phyloP scores from a whole-genome alignment of 2,888 invertebrate species.

The Caenorhabditis panamensis region DNA sequence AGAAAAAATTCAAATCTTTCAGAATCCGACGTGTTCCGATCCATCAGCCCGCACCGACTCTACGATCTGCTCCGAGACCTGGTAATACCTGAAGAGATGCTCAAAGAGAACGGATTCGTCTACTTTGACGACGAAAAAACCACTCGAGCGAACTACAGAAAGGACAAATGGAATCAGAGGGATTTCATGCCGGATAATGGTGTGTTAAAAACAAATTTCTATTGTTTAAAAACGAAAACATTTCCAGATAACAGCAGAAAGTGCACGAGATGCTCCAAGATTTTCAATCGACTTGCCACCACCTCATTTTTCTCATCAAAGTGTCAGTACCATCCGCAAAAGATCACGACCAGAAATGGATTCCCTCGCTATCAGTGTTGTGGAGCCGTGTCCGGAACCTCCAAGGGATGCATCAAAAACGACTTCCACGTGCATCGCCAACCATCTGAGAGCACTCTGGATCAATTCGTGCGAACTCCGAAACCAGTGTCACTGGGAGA shows the following conservation, averaged over 20 bases:
- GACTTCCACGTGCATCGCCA: slow-evolving; percentile 23
- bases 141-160: slow-evolving; percentile 5
- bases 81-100: slow-evolving; percentile 3
- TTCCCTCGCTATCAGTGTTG: slow-evolving; percentile 3
- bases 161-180: slow-evolving; percentile 7
- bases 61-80: neutral
- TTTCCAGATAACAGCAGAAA: slow-evolving; percentile 15
- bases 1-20: too few relatives aligned
- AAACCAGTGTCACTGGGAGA: neutral
- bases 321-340: slow-evolving; percentile 21
- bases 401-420: slow-evolving; percentile 13
- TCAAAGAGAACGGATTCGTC: slow-evolving; percentile 14
- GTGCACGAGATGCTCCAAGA: slow-evolving; percentile 13
- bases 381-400: neutral
- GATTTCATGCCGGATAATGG: slow-evolving; percentile 17
- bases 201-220: neutral
- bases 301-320: neutral
- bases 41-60: too few relatives aligned
- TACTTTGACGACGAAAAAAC: slow-evolving; percentile 12
- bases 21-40: too few relatives aligned
- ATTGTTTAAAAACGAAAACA: neutral
- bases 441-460: slow-evolving; percentile 15
- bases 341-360: slow-evolving; percentile 3
- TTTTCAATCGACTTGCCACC: slow-evolving; percentile 12
- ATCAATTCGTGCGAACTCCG: slow-evolving; percentile 11